Evolutionary conservation across 64 coral and sea anemone species (phyloP).

Genomic region (Anthopleura sola): DNA sequence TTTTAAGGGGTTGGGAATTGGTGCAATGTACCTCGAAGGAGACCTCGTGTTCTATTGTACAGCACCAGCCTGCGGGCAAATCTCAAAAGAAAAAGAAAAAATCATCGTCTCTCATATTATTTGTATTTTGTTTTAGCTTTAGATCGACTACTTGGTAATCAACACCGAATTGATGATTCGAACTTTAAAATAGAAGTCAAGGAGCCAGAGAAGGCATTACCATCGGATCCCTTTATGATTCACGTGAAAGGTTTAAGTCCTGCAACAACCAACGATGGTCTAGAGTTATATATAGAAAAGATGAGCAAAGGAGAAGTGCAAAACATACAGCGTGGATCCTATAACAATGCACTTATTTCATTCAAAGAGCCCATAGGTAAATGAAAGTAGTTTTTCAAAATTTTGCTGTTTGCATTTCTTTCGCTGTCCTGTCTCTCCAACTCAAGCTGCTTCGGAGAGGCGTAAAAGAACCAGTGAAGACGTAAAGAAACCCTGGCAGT

Average conservation of each 20-base stretch:
- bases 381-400: background rate
- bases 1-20: too few species aligned
- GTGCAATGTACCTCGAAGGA: too few species aligned
- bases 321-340: slow-evolving; percentile 15
- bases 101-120: too few species aligned
- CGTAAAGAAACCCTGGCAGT: too few species aligned
- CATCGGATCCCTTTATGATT: slow-evolving; percentile 31
- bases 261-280: slow-evolving; percentile 23
- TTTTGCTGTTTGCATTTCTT: background rate
- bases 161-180: background rate
- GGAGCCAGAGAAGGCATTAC: slow-evolving; percentile 24
- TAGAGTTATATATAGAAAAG: slow-evolving; percentile 42
- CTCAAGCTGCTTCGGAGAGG: too few species aligned
- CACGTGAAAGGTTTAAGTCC: slow-evolving; percentile 43
- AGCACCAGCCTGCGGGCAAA: too few species aligned
- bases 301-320: slow-evolving; percentile 26
- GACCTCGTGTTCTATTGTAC: too few species aligned
- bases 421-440: background rate
- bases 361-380: slow-evolving; percentile 45
- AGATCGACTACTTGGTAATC: background rate
- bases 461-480: too few species aligned
- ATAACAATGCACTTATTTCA: slow-evolving; percentile 20
- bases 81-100: too few species aligned
- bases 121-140: background rate
- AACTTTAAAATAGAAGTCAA: background rate